phyloP scores from a whole-genome alignment of 2,113 vertebrate species.

The Panthera tigris region DNA sequence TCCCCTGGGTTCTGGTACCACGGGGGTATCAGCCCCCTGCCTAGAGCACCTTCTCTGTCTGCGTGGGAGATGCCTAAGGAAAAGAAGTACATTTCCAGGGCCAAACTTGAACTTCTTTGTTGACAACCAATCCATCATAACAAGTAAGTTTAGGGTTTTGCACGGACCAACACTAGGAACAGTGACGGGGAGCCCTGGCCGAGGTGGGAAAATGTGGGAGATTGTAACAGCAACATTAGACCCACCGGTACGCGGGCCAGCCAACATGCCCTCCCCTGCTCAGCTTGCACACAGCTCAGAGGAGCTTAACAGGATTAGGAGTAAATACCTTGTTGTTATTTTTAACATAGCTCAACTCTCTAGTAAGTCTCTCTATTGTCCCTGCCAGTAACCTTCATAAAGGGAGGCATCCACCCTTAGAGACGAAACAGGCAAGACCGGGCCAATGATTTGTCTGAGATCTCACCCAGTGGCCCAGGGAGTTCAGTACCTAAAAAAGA shows the following conservation, averaged over 20 bases:
- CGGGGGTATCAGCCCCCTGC: accelerated
- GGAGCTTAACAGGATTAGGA: slow-evolving; percentile 79
- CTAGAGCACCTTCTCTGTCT: background rate
- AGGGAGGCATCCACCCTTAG: background rate
- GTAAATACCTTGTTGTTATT: slow-evolving; percentile 74
- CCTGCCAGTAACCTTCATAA: slow-evolving; percentile 2
- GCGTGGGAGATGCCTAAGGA: background rate
- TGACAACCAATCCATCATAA: background rate
- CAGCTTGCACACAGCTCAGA: slow-evolving; percentile 65
- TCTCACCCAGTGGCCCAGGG: background rate
- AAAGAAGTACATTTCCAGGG: slow-evolving; percentile 34
- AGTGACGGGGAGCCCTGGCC: background rate
- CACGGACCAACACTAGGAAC: background rate
- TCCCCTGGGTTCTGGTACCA: background rate
- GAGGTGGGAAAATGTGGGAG: slow-evolving; percentile 30
- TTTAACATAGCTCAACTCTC: slow-evolving; percentile 67
- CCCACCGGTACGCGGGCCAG: slow-evolving; percentile 15
- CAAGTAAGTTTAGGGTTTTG: slow-evolving; percentile 50
- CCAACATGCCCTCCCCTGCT: slow-evolving; percentile 19
- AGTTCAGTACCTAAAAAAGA: background rate
- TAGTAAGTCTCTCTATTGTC: slow-evolving; percentile 51
- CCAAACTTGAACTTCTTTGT: background rate
- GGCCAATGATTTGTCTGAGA: background rate
- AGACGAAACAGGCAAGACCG: background rate
- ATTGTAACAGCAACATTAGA: slow-evolving; percentile 59